Evolutionary conservation across 2,888 invertebrate species (phyloP).

Genomic region (Eutolmus rufibarbis): DNA sequence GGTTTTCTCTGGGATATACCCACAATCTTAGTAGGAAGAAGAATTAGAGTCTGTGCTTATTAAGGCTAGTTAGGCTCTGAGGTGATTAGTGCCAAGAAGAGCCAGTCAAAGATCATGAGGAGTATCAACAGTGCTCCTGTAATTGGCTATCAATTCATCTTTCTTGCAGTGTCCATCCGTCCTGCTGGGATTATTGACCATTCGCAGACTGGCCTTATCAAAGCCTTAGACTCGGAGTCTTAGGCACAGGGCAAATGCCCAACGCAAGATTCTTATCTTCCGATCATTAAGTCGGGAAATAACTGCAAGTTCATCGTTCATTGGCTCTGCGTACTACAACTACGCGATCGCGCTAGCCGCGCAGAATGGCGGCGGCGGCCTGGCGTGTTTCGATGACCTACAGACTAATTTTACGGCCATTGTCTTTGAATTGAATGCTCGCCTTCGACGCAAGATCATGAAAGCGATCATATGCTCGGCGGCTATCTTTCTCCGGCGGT

Average conservation of each 20-base stretch:
- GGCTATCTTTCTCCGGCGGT: not conserved
- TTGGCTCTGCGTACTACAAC: slow-evolving; percentile 22
- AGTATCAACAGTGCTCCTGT: slow-evolving; percentile 46
- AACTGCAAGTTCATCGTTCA: slow-evolving; percentile 40
- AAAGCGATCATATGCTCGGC: slow-evolving; percentile 24
- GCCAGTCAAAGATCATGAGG: slow-evolving; percentile 45
- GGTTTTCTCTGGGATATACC: not conserved
- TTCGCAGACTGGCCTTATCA: slow-evolving; percentile 7
- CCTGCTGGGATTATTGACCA: slow-evolving; percentile 16
- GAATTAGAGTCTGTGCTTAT: slow-evolving; percentile 9
- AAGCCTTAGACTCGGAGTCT: not conserved
- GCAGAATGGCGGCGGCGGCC: slow-evolving; percentile 14
- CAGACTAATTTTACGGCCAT: slow-evolving; percentile 41
- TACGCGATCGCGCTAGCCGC: not conserved
- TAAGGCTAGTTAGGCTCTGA: slow-evolving; percentile 8
- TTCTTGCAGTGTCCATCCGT: slow-evolving; percentile 25
- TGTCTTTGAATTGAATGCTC: slow-evolving; percentile 34
- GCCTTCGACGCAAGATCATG: slow-evolving; percentile 27
- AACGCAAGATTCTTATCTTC: slow-evolving; percentile 27
- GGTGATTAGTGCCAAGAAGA: slow-evolving; percentile 45
- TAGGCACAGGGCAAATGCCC: not conserved
- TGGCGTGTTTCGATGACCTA: slow-evolving; percentile 31
- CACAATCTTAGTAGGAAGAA: not conserved
- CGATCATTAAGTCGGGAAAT: slow-evolving; percentile 36
- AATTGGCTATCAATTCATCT: slow-evolving; percentile 43